These are phyloP conservation scores for Cirrhinus mrigala DNA, from an alignment of 2,797 vertebrate genomes.

Conservation along the genomic window DNA sequence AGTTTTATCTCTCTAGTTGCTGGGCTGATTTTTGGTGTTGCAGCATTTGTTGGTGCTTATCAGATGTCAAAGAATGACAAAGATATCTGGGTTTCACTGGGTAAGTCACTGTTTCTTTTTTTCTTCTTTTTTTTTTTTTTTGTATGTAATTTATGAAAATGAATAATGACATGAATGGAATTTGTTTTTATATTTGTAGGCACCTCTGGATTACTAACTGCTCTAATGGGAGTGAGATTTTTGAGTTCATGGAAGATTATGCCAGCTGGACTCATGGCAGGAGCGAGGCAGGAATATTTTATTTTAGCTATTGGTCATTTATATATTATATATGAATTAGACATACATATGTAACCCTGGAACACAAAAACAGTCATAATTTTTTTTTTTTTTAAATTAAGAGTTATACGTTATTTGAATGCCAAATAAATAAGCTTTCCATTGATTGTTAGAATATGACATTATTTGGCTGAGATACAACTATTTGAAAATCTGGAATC, in stretches of 20 bases:
- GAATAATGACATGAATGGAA: background rate
- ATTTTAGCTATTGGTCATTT: background rate
- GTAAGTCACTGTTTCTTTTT: conserved; percentile 73
- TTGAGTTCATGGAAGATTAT: conserved; percentile 89
- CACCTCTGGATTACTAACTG: conserved; percentile 84
- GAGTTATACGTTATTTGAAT: no score
- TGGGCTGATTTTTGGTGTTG: conserved; percentile 87
- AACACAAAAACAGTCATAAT: no score
- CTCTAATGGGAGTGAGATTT: conserved; percentile 91
- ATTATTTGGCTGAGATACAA: no score
- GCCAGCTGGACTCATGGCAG: conserved; percentile 90
- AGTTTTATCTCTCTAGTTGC: conserved; percentile 86
- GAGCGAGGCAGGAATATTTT: conserved; percentile 79
- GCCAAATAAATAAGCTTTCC: no score
- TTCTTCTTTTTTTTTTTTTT: background rate
- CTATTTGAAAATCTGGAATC: no score
- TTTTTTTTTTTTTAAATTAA: no score
- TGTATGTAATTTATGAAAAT: background rate
- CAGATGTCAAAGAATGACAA: conserved; percentile 85
- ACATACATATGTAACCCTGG: background rate
- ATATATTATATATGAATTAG: background rate
- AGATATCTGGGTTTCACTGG: conserved; percentile 88
- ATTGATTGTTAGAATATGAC: no score
- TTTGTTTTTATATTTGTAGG: conserved; percentile 68
- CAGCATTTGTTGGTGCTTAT: conserved; percentile 87